Percentiles rank a stretch among this genome's conserved stretches.
Conservation (phyloP, 2,888 invertebrate species). For the Tenthredo amoena region DNA sequence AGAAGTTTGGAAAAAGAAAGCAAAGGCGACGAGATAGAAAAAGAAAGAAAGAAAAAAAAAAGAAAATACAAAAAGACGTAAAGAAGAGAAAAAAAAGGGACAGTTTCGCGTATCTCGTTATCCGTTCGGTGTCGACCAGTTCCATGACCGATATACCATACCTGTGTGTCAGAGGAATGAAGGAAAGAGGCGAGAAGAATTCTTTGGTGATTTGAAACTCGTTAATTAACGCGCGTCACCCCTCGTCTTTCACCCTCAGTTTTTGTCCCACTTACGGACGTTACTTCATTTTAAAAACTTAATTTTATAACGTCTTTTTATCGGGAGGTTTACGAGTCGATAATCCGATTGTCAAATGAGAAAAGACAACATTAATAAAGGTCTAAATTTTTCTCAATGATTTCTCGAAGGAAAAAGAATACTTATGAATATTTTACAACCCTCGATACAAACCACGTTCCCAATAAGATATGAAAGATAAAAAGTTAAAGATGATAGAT, state of each 20-base stretch:
- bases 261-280: neutral
- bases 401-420: too few relatives aligned
- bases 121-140: neutral
- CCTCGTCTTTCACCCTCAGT: neutral
- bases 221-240: constrained; percentile 26
- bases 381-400: neutral
- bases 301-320: neutral
- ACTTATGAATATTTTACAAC: too few relatives aligned
- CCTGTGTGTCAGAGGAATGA: neutral
- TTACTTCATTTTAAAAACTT: neutral
- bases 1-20: neutral
- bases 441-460: neutral
- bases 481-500: neutral
- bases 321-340: neutral
- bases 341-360: neutral
- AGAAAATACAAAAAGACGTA: neutral
- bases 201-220: neutral
- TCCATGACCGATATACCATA: neutral
- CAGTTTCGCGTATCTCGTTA: constrained; percentile 5
- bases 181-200: neutral
- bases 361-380: neutral
- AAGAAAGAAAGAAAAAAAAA: neutral
- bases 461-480: neutral
- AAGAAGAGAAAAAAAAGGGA: neutral
- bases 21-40: neutral